These are phyloP conservation scores for Pangasius krempfi DNA, from an alignment of 2,797 vertebrate species.

Conservation along the genomic window DNA sequence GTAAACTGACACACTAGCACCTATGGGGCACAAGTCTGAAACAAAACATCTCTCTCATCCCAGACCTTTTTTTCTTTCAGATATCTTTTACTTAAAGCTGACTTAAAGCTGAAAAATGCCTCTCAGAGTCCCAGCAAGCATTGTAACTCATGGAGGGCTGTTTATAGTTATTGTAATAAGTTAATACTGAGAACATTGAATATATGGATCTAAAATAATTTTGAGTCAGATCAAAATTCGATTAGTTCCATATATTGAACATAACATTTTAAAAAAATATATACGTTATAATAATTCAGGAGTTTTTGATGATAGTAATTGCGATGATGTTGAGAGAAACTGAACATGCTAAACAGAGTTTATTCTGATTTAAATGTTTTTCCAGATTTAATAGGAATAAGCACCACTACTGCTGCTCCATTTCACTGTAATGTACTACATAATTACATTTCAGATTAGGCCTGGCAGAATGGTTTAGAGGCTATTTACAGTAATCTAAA, in stretches of 20 bases:
- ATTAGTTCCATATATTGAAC: not conserved
- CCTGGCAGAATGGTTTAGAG: constrained; percentile 56
- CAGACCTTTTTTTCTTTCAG: constrained; percentile 15
- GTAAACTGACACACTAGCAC: constrained; percentile 58
- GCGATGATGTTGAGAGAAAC: not conserved
- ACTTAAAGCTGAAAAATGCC: constrained; percentile 30
- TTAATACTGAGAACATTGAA: not conserved
- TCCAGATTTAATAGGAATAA: constrained; percentile 52
- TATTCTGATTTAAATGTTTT: constrained; percentile 41
- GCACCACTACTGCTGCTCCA: constrained; percentile 34
- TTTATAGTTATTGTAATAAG: not conserved
- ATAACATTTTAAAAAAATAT: not conserved
- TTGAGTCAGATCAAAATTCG: not conserved
- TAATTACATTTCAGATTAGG: constrained; percentile 61
- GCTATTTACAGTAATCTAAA: constrained; percentile 60
- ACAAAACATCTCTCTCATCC: constrained; percentile 52
- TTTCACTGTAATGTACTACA: constrained; percentile 58
- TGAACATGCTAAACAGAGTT: not conserved
- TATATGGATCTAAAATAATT: not conserved
- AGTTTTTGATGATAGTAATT: not conserved
- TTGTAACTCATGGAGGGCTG: constrained; percentile 4
- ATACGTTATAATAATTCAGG: not conserved
- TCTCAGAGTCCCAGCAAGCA: not conserved
- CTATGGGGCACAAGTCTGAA: constrained; percentile 49
- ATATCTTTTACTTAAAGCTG: constrained; percentile 24